Percentiles rank a stretch among this genome's conserved stretches.
phyloP scores from a whole-genome alignment of 2,888 invertebrate species.

The Coenonympha arcania region DNA sequence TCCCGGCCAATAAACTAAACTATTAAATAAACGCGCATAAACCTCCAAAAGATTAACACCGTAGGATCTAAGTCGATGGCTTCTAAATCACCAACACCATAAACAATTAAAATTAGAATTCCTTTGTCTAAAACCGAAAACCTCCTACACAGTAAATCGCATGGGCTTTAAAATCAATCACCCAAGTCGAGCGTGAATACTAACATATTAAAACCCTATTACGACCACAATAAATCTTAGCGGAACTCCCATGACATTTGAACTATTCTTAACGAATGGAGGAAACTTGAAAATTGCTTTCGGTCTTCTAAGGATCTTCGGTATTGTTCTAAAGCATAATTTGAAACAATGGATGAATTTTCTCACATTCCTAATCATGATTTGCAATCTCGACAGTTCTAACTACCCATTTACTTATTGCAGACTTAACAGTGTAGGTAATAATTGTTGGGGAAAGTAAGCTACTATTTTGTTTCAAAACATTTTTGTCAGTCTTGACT shows the following conservation, averaged over 20 bases:
- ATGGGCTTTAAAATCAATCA: slow-evolving; percentile 46
- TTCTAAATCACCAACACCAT: slow-evolving; percentile 8
- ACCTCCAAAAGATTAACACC: background rate
- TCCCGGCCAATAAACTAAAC: background rate
- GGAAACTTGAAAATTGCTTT: background rate
- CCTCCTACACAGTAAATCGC: slow-evolving; percentile 37
- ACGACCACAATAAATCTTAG: slow-evolving; percentile 26
- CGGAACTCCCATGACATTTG: slow-evolving; percentile 13
- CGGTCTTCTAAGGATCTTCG: background rate
- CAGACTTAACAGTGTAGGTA: too few species aligned
- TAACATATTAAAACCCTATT: slow-evolving; percentile 32
- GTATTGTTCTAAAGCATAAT: background rate
- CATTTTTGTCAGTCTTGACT: too few species aligned
- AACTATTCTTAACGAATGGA: background rate
- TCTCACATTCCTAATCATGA: background rate
- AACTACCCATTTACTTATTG: background rate
- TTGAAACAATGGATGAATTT: background rate
- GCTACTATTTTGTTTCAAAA: too few species aligned
- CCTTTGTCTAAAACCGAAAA: slow-evolving; percentile 32
- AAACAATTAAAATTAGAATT: slow-evolving; percentile 24
- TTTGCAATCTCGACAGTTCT: background rate
- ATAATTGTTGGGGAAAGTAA: too few species aligned
- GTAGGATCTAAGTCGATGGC: background rate
- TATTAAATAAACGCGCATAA: slow-evolving; percentile 3
- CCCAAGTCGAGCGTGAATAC: slow-evolving; percentile 31